Evolutionary conservation across 2,113 vertebrate genomes (phyloP), one percentile per base, ranked within the genome.

Genomic region (Colinus virginianus): DNA sequence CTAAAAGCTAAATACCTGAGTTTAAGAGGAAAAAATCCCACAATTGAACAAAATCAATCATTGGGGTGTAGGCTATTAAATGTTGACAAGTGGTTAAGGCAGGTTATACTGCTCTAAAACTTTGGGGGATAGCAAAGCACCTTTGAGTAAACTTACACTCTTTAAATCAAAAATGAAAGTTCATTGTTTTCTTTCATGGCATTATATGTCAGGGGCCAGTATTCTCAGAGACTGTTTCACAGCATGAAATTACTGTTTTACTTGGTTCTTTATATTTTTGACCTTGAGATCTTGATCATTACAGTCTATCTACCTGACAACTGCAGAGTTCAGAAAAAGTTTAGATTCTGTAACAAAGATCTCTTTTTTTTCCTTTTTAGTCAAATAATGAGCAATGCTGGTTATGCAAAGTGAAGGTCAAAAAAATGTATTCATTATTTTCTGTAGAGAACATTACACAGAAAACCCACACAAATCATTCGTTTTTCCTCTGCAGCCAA

Each of bases 1-100:
- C 74, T 90, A 95, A 95, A 80, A 96, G 82, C 84, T 92, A 95
- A 95, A 95, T 91, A 94, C 86, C 64, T n/a, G 88, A 87, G 79
- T 80, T 97, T 74, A 75, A 94, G 69, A 78, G 75, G 23, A 77
- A 51, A 48, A 23, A 81, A 86, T 84, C 19, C 19, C 22, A 58
- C 80, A 88, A 36, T 81, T 88, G 83, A 85, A 94, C 11, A 66
- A 95, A 88, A 96, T 96, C 94, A 94, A 90, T 96, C 94, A 92
- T 76, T 88, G 91, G 87, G 89, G 78, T 93, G 56, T 75, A 91
- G 76, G 78, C 85, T 93, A 75, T 96, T 96, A 96, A 94, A 90
- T 71, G 87, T 20, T 95, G 90, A 94, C 95, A 94, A 93, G 90
- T 78, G 85, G 78, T 87, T 91, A 94, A 88, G 87, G 62, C 85